A percentile compares a stretch with the other conserved stretches of the same genome.
These are phyloP conservation scores for Fissipunctia ypsillon DNA, from an alignment of 2,888 invertebrate genomes.

Conservation along the genomic window DNA sequence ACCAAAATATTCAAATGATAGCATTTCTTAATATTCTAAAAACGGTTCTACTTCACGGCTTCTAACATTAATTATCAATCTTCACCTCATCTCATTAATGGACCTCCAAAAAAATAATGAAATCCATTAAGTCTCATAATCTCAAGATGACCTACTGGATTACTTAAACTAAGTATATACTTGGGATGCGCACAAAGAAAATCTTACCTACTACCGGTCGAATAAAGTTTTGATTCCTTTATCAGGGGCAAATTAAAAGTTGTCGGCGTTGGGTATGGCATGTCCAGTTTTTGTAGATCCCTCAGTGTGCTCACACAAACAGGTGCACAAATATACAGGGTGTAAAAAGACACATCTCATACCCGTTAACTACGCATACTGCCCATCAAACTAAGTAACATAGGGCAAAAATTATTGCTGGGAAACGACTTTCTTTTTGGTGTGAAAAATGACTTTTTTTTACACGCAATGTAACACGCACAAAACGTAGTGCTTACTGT, in stretches of 20 bases:
- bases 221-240: constrained; percentile 61
- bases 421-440: too few species aligned
- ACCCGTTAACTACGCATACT: too few species aligned
- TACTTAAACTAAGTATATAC: constrained; percentile 34
- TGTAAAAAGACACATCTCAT: too few species aligned
- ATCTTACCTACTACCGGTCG: background rate
- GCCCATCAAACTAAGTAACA: too few species aligned
- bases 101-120: constrained; percentile 52
- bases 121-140: constrained; percentile 65
- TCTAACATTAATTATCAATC: constrained; percentile 33
- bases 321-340: too few species aligned
- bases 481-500: too few species aligned
- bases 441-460: too few species aligned
- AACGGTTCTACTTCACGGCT: background rate
- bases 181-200: background rate
- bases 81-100: constrained; percentile 62
- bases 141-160: constrained; percentile 64
- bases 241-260: constrained; percentile 50
- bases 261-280: constrained; percentile 33
- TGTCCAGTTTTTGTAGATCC: constrained; percentile 65
- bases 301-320: constrained; percentile 36
- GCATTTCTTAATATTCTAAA: constrained; percentile 1
- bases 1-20: background rate
- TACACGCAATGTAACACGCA: too few species aligned
- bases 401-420: too few species aligned